phyloP scores from a whole-genome alignment of 2,797 vertebrate genomes.

The Hydrophis major region DNA sequence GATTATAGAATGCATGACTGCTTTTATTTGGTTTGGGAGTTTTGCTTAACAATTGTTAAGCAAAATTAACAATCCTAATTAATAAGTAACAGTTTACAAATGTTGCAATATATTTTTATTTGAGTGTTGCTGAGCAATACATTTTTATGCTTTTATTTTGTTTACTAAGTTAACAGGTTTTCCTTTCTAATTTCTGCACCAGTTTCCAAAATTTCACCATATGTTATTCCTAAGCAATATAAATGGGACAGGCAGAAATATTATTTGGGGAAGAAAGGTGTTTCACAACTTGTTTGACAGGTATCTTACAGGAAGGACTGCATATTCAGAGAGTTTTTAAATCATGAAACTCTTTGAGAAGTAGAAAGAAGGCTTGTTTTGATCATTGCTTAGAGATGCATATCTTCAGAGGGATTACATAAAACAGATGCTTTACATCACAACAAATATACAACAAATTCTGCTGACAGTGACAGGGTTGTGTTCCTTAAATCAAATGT shows the following conservation, averaged over 20 bases:
- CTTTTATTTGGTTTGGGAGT: not conserved
- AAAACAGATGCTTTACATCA: not conserved
- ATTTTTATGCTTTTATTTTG: not conserved
- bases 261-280: not conserved
- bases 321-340: not conserved
- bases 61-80: too few species aligned
- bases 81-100: too few species aligned
- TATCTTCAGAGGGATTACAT: not conserved
- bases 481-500: not conserved
- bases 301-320: not conserved
- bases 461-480: not conserved
- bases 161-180: not conserved
- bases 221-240: not conserved
- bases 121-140: not conserved
- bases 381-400: not conserved
- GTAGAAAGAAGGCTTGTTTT: not conserved
- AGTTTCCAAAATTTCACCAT: not conserved
- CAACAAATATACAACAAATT: not conserved
- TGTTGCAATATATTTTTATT: not conserved
- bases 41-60: not conserved
- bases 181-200: not conserved
- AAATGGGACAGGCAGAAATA: not conserved
- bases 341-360: not conserved
- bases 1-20: not conserved
- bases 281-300: not conserved